Base-by-base conservation (phyloP, 2,113 vertebrate species). In the Melanerpes formicivorus region DNA sequence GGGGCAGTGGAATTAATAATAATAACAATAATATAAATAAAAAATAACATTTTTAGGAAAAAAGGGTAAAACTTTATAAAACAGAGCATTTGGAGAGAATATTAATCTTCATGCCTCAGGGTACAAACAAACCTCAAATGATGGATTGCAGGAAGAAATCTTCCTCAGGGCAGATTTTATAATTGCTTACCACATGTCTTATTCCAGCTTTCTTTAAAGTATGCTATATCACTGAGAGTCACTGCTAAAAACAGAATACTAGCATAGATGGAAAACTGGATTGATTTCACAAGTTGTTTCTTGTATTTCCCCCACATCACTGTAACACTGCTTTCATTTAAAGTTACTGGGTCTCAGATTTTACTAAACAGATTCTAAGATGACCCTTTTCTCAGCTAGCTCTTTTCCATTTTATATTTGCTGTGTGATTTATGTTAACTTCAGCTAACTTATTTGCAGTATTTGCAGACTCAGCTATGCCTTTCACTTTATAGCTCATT, bases 141-240 rank as follows among this genome's bases (percentile, higher is more conserved):
- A 78, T 56, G 54, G 9, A 11, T 30, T 95, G 30, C 54, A 69
- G 78, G 54, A 94, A 75, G 48, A 72, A 88, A 75, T 30, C 44
- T 90, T 80, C 89, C 91, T 94, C 55, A 58, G 74, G 89, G 81
- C 26, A 93, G 63, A 71, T 77, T 88, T 84, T 90, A 26, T 90
- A 91, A 94, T 91, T 91, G 62, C 58, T 91, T 90, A 67, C 66
- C 21, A 29, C 56, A 86, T n/a, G 19, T 78, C 76, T 89, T 95
- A 75, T 78, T 88, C 22, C 58, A 91, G 69, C 19, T 84, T 88
- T 88, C 65, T 95, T 80, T 83, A 74, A 91, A 94, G 66, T 3
- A 71, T 14, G 15, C 71, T 80, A 19, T n/a, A 78, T 8, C 62
- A 75, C 48, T 30, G 29, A 78, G 3, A 87, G 54, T 74, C 54